Conservation (phyloP, 2,888 invertebrate species). For the Stramonita haemastoma region DNA sequence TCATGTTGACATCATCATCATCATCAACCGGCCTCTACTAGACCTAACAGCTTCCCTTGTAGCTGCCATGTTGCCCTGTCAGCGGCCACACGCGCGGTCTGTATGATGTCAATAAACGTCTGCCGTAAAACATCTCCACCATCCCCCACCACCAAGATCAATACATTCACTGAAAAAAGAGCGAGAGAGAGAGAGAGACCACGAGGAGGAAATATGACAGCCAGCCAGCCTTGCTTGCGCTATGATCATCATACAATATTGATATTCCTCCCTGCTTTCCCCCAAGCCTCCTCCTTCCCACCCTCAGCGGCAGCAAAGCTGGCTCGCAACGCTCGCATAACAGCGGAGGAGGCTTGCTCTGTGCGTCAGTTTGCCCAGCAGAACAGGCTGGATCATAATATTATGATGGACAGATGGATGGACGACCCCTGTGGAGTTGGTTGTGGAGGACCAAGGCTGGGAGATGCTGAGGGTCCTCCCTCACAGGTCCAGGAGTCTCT, state of each 20-base stretch:
- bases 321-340: conserved; percentile 26
- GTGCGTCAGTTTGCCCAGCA: neutral
- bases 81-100: neutral
- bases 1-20: conserved; percentile 6
- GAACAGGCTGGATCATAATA: neutral
- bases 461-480: no score
- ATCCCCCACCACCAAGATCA: neutral
- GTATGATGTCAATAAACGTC: conserved; percentile 37
- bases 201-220: conserved; percentile 31
- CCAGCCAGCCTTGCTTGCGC: conserved; percentile 20
- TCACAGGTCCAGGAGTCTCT: no score
- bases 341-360: neutral
- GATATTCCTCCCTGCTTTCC: conserved; percentile 19
- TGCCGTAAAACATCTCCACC: conserved; percentile 30
- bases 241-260: conserved; percentile 31
- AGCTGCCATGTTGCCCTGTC: conserved; percentile 21
- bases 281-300: neutral
- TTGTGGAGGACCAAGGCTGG: neutral
- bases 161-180: conserved; percentile 1
- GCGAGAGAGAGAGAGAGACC: neutral
- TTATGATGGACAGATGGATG: no score
- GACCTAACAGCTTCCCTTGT: neutral
- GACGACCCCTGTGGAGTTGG: neutral
- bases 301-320: neutral
- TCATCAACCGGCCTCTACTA: neutral